These are phyloP conservation scores for Peromyscus maniculatus DNA, from an alignment of 2,113 vertebrate genomes.

Conservation along the genomic window DNA sequence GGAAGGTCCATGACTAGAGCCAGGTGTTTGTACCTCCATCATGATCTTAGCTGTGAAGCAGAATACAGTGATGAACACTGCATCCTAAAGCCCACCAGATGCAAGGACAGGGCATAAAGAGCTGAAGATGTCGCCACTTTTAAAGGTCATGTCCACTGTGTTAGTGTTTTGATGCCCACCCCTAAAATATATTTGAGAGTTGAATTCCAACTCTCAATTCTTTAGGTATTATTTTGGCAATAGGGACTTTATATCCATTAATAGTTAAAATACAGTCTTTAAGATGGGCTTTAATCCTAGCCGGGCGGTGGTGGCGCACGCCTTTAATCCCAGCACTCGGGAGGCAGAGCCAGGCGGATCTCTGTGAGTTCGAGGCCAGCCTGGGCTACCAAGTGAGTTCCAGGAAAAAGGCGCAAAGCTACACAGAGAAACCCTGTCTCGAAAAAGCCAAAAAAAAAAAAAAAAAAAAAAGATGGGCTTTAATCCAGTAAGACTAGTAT, in stretches of 20 bases:
- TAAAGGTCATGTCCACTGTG: not conserved
- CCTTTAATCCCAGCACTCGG: too few species aligned
- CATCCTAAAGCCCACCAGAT: not conserved
- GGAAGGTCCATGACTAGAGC: not conserved
- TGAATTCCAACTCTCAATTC: not conserved
- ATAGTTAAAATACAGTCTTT: not conserved
- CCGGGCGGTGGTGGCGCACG: too few species aligned
- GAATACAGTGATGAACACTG: not conserved
- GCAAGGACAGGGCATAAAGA: not conserved
- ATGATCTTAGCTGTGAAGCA: not conserved
- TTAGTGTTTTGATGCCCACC: not conserved
- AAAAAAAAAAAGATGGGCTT: not conserved
- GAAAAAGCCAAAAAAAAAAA: too few species aligned
- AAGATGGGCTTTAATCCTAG: not conserved
- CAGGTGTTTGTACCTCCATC: not conserved
- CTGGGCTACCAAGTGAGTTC: too few species aligned
- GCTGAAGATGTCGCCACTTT: not conserved
- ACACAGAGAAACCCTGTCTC: too few species aligned
- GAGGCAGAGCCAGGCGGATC: too few species aligned
- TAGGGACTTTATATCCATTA: not conserved
- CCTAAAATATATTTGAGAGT: not conserved
- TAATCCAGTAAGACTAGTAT: not conserved
- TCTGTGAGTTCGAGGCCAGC: too few species aligned
- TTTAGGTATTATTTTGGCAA: constrained; percentile 51
- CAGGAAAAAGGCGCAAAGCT: too few species aligned